Base-by-base conservation (phyloP, 2,113 vertebrate species). In the Xenopus borealis region DNA sequence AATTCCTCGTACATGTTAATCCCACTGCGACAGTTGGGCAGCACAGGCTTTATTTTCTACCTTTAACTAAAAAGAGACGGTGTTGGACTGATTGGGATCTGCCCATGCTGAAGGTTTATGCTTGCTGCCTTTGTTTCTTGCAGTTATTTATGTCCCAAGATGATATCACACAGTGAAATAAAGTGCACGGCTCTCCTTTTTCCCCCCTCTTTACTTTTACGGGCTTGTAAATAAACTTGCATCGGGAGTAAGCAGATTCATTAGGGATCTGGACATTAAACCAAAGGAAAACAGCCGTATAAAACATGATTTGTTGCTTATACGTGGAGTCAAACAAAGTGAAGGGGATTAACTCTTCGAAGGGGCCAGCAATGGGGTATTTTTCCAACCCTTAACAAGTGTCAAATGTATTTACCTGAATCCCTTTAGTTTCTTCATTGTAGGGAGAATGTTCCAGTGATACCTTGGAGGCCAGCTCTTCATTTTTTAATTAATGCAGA, bases 221-320 rank as follows among this genome's bases (percentile, higher is more conserved):
- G 50, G 72, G 72, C 72, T 62, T 69, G 72, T 75, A 75, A 75
- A 75, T 75, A 75, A 75, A 75, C 72, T 68, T 75, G 57, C 72
- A 69, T 69, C 66, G 58, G 65, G 66, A 75, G 72, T 75, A 75
- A 75, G 72, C 65, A 55, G 65, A 66, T 75, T 75, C 72, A 75
- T 75, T 75, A 75, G 72, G 58, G 72, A 75, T 69, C 66, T 75
- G 65, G 65, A 75, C 72, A 75, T 75, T 75, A 75, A 75, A 75
- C 72, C 72, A 68, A 75, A 75, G 65, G 66, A 75, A 75, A 75
- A 75, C 72, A 75, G 72, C 23, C 72, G 53, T 57, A 75, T 75
- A 75, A 75, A 75, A 50, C 69, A 62, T 75, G 65, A 75, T 75
- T 75, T 75, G 72, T 69, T 52, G 57, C 66, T 62, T 68, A 75